Evolutionary conservation across 2,797 vertebrate species (phyloP).

Genomic region (Orientallactaga sibirica): DNA sequence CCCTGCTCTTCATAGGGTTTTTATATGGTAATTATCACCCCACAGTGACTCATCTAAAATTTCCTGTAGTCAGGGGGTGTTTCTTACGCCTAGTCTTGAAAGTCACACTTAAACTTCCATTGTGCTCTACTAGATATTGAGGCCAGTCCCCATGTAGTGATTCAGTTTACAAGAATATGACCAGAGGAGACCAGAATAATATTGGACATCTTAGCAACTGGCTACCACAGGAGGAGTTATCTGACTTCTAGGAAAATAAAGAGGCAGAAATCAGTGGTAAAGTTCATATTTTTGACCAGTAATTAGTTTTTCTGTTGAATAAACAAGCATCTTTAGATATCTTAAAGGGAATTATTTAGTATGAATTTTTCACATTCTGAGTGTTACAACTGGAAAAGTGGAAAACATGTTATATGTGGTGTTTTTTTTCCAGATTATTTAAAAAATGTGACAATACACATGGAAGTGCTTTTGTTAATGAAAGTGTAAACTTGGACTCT

Average conservation of each 20-base stretch:
- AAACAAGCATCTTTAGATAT: constrained; percentile 40
- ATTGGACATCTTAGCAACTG: background rate
- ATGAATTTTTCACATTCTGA: constrained; percentile 42
- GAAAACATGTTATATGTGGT: background rate
- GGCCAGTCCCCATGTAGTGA: background rate
- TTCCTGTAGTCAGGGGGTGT: background rate
- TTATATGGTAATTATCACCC: background rate
- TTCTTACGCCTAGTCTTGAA: constrained; percentile 4
- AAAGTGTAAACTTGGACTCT: constrained; percentile 61
- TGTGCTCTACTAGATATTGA: background rate
- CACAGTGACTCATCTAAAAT: background rate
- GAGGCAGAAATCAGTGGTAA: constrained; percentile 26
- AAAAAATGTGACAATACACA: constrained; percentile 77
- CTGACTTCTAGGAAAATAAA: constrained; percentile 61
- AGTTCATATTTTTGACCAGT: constrained; percentile 46
- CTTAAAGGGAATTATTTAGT: constrained; percentile 63
- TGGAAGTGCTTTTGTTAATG: constrained; percentile 72
- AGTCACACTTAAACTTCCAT: background rate
- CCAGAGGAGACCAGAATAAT: background rate
- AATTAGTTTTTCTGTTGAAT: constrained; percentile 54
- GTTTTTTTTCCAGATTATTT: constrained; percentile 88
- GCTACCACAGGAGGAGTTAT: constrained; percentile 9
- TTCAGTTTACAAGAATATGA: background rate
- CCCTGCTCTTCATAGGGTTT: background rate
- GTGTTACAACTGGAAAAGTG: constrained; percentile 46